These are phyloP conservation scores for Andrena hattorfiana DNA, from an alignment of 2,888 invertebrate genomes.

Conservation along the genomic window DNA sequence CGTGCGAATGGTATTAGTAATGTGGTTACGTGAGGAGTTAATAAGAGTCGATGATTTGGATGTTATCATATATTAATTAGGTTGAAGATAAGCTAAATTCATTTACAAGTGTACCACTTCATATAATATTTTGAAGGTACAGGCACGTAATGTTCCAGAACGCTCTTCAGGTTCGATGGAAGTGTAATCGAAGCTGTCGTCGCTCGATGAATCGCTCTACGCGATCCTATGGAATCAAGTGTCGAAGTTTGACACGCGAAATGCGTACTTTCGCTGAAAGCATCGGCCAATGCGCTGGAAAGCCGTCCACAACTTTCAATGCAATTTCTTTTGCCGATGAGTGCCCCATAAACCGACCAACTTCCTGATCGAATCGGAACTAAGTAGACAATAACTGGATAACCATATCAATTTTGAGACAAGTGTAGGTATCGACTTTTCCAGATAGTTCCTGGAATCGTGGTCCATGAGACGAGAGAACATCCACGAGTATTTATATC, in stretches of 20 bases:
- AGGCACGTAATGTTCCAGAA: background rate
- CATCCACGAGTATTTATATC: background rate
- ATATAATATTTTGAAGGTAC: background rate
- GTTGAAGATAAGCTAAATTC: background rate
- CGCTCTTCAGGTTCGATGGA: background rate
- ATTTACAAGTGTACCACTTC: background rate
- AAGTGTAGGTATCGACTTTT: slow-evolving; percentile 12
- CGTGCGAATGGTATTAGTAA: background rate
- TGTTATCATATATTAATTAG: background rate
- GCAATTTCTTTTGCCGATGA: slow-evolving; percentile 12
- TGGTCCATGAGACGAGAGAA: background rate
- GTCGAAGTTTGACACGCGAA: slow-evolving; percentile 30
- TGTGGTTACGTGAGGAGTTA: background rate
- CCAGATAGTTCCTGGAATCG: background rate
- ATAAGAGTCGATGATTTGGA: background rate
- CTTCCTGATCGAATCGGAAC: slow-evolving; percentile 7
- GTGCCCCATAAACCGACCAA: background rate
- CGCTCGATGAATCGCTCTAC: slow-evolving; percentile 11
- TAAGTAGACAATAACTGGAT: slow-evolving; percentile 9
- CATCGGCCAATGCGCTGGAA: slow-evolving; percentile 7
- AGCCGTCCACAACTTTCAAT: slow-evolving; percentile 36
- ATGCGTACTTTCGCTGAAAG: slow-evolving; percentile 3
- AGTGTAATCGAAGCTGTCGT: slow-evolving; percentile 27
- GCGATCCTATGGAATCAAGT: background rate
- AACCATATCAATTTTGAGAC: slow-evolving; percentile 8